Conservation (phyloP, 2,797 vertebrate species). For the Anguilla megastoma region DNA sequence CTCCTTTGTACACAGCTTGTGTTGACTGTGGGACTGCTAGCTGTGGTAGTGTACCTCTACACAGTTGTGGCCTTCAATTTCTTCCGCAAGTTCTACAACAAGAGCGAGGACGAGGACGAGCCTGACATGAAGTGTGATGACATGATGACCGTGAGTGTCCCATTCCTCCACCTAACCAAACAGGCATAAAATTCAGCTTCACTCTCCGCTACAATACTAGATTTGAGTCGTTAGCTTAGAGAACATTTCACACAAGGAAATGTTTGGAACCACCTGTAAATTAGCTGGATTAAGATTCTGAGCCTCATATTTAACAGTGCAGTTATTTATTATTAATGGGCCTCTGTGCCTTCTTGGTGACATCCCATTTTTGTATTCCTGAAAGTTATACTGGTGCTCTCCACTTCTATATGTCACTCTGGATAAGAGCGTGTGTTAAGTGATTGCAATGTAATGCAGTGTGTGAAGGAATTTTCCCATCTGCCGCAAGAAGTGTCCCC, state of each 20-base stretch:
- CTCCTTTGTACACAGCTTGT: constrained; percentile 74
- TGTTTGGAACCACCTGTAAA: neutral
- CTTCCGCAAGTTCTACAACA: constrained; percentile 99
- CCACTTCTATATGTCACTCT: neutral
- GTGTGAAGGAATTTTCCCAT: neutral
- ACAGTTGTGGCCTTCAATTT: constrained; percentile 99
- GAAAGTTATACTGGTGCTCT: neutral
- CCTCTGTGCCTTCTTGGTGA: neutral
- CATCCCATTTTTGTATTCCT: neutral
- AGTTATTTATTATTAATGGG: neutral
- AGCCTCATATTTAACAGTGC: neutral
- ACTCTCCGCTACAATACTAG: neutral
- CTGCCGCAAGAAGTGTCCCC: neutral
- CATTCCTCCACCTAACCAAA: neutral
- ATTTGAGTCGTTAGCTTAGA: neutral
- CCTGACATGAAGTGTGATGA: constrained; percentile 99
- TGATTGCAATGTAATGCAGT: neutral
- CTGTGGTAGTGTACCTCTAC: constrained; percentile 96
- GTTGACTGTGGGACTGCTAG: constrained; percentile 91
- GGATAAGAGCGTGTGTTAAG: neutral
- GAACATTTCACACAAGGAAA: neutral
- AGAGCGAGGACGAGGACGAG: constrained; percentile 93
- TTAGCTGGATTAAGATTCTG: neutral
- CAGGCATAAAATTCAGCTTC: neutral
- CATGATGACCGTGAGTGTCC: constrained; percentile 93